Percentiles rank a stretch among this genome's conserved stretches.
phyloP scores from a whole-genome alignment of 1,140 invertebrate species.

The Scaptomyza pallida region DNA sequence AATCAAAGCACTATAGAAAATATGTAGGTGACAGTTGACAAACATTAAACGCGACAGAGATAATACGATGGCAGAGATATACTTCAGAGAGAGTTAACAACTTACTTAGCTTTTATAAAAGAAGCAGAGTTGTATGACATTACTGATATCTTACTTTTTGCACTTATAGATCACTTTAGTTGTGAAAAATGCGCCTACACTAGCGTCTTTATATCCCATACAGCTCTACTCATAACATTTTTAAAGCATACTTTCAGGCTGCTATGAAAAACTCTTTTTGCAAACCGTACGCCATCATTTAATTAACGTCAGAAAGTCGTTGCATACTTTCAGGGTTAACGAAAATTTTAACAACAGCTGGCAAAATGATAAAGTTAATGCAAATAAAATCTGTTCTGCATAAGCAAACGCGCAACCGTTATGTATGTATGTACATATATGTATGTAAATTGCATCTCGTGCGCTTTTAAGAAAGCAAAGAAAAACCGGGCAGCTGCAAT shows the following conservation, averaged over 20 bases:
- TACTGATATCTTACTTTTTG: too few species aligned
- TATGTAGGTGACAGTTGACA: slow-evolving; percentile 14
- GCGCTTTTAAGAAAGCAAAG: not conserved
- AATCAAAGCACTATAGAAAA: slow-evolving; percentile 25
- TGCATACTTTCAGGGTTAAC: slow-evolving; percentile 19
- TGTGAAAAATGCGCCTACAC: slow-evolving; percentile 13
- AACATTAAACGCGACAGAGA: slow-evolving; percentile 2
- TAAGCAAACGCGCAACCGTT: not conserved
- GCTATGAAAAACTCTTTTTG: not conserved
- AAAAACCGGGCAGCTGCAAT: slow-evolving; percentile 7
- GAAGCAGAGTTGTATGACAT: too few species aligned
- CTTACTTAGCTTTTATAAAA: not conserved
- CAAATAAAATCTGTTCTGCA: not conserved
- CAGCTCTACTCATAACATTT: slow-evolving; percentile 10
- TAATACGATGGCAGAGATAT: slow-evolving; percentile 12
- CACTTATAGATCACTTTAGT: not conserved
- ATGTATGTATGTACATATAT: too few species aligned
- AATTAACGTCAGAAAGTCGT: not conserved
- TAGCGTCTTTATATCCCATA: slow-evolving; percentile 5
- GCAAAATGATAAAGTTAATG: not conserved
- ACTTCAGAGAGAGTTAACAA: too few species aligned
- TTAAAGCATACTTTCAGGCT: slow-evolving; percentile 63
- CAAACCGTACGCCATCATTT: too few species aligned
- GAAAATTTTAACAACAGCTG: not conserved
- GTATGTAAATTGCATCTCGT: slow-evolving; percentile 16